Evolutionary conservation across 2,888 invertebrate genomes (phyloP), one percentile per base, ranked within the genome.

Genomic region (Phrixothrix hirtus): DNA sequence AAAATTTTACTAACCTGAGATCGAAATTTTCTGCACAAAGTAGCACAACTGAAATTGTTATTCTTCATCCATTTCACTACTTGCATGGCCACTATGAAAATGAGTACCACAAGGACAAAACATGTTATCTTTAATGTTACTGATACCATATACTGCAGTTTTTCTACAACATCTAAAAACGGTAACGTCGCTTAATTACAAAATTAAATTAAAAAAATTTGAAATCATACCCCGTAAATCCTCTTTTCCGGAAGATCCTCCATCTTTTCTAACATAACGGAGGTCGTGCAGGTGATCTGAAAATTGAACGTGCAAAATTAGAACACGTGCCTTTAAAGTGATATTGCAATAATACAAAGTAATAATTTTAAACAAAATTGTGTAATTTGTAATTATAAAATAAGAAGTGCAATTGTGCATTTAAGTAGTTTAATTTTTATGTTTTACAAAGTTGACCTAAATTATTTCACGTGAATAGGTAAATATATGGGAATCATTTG

Each of bases 41-140:
- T 67, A 25, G 61, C 60, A 31, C 69, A 53, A n/a, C 71, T 73
- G 34, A 75, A 65, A 54, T 71, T 69, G 49, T 72, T 71, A 58
- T 71, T 72, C 4, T 65, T 63, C 59, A 71, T 73, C 73, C 74
- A 75, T 63, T 69, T 58, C 53, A 68, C 71, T 2, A 71, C 47
- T 60, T 68, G 71, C 30, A 74, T 59, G 16, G 55, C 47, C 1
- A 70, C 29, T 2, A 72, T 59, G 16, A 58, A 17, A 2, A 59
- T 58, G 3, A 74, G 42, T 2, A 63, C 59, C 10, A 73, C 14
- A 11, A 75, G 49, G 58, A 71, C 65, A 13, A 74, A 59, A 39
- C 69, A 67, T 5, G 68, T 65, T 16, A 75, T 45, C 5, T 67
- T 62, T 16, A 75, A 55, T 3, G 67, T 66, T 7, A 71, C 64